Base-by-base conservation (phyloP, 2,113 vertebrate species). In the Pteruthius melanotis region DNA sequence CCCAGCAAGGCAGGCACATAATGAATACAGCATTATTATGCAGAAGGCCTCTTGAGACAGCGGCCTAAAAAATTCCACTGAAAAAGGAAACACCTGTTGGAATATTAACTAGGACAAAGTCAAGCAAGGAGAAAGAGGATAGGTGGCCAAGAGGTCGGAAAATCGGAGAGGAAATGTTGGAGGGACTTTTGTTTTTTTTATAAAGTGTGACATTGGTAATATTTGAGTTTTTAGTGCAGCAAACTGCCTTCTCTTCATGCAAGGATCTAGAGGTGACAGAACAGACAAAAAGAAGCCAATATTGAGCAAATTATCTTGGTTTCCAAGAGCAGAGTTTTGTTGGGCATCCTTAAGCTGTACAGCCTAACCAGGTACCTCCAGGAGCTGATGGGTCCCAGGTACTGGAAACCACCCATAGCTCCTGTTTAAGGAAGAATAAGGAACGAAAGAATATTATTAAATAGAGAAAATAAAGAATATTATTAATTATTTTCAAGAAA, bases 51-150 rank as follows among this genome's bases (percentile, higher is more conserved):
- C 96, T 82, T 18, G 96, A 95, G 95, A 96, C 83, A 90, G 40
- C 0, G 16, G 92, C 92, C 93, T 94, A 64, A 96, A 97, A 96
- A 97, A 97, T 96, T 95, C 96, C 96, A 79, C 94, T 68, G 89
- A 72, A 96, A 96, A 96, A 96, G 93, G 95, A 96, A 97, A 97
- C 95, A 97, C 95, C 95, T 97, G 96, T 96, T 97, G 93, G 90
- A 96, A 96, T 97, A 95, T 97, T 96, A 97, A 96, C 95, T 89
- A 90, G 96, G 95, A 78, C 94, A 96, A 97, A 97, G 96, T 97
- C 95, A 95, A 68, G 90, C 93, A 96, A 97, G 96, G 95, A 96
- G 95, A 96, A 93, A 90, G 83, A 93, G 71, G 90, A 49, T 40
- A 94, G 94, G 90, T 94, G 94, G 94, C 94, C 94, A 84, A 92